These are phyloP conservation scores for Oryctolagus cuniculus DNA, from an alignment of 2,113 vertebrate species.

Conservation along the genomic window DNA sequence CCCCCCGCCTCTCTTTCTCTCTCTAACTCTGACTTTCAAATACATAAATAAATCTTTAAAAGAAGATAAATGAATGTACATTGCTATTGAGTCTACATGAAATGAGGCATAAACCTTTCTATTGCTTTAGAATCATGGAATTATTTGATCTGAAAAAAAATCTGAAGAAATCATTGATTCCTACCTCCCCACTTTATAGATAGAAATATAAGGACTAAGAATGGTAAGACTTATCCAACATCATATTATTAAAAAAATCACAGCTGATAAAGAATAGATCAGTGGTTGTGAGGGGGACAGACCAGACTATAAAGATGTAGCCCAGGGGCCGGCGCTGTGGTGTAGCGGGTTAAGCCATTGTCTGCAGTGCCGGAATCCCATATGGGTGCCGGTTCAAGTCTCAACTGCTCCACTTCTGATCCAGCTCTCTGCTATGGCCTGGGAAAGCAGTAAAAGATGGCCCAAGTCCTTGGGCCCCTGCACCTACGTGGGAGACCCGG, in stretches of 20 bases:
- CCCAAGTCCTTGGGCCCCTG: no score
- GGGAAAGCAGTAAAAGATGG: no score
- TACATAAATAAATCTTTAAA: constrained; percentile 27
- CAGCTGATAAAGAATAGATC: neutral
- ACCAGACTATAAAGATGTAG: neutral
- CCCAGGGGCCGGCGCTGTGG: neutral
- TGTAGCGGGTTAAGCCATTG: no score
- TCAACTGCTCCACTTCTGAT: no score
- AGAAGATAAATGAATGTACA: constrained; percentile 23
- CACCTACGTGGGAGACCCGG: no score
- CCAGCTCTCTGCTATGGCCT: no score
- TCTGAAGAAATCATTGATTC: neutral
- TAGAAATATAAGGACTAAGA: constrained; percentile 28
- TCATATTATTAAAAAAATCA: neutral
- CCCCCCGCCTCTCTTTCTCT: no score
- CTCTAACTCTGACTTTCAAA: neutral
- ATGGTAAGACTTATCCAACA: neutral
- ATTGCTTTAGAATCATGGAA: constrained; percentile 18
- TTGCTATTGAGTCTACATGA: constrained; percentile 31
- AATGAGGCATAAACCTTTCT: constrained; percentile 8
- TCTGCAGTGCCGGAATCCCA: no score
- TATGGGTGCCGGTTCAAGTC: no score
- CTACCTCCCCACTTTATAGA: neutral
- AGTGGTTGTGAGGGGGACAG: neutral
- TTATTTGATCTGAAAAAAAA: constrained; percentile 27